Evolutionary conservation across 1,140 invertebrate species (phyloP).

Genomic region (Drosophila biarmipes): DNA sequence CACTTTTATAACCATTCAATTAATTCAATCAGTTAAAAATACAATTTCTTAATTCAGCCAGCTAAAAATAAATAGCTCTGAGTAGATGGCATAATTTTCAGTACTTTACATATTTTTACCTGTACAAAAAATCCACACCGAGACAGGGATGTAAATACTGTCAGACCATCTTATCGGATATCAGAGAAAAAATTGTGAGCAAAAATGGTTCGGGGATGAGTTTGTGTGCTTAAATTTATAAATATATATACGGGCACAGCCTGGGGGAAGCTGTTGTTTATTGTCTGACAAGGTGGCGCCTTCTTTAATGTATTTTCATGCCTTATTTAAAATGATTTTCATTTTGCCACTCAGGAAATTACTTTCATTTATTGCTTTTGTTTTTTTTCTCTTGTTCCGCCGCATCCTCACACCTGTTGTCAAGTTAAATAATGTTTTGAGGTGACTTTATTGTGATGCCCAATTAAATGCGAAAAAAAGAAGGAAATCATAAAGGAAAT

Average conservation of each 20-base stretch:
- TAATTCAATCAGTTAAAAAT: background rate
- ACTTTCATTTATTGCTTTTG: constrained; percentile 65
- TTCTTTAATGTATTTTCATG: constrained; percentile 75
- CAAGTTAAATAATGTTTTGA: constrained; percentile 20
- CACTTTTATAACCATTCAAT: background rate
- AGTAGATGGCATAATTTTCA: constrained; percentile 13
- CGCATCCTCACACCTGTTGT: constrained; percentile 31
- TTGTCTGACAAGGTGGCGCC: constrained; percentile 54
- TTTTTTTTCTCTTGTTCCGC: constrained; percentile 27
- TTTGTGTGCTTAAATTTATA: constrained; percentile 14
- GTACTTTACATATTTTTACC: constrained; percentile 30
- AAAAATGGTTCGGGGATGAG: background rate
- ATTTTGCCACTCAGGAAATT: constrained; percentile 66
- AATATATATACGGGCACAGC: constrained; percentile 12
- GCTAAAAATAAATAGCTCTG: background rate
- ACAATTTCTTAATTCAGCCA: background rate
- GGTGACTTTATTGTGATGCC: constrained; percentile 27
- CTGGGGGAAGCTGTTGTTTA: constrained; percentile 41
- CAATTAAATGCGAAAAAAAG: constrained; percentile 33
- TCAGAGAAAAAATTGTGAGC: constrained; percentile 3
- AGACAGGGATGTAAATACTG: constrained; percentile 62
- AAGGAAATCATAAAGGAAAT: constrained; percentile 31
- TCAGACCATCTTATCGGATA: constrained; percentile 37
- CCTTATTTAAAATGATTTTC: constrained; percentile 81
- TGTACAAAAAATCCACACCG: constrained; percentile 55